Conservation (phyloP, 2,888 invertebrate genomes). For the Crossocerus cetratus region DNA sequence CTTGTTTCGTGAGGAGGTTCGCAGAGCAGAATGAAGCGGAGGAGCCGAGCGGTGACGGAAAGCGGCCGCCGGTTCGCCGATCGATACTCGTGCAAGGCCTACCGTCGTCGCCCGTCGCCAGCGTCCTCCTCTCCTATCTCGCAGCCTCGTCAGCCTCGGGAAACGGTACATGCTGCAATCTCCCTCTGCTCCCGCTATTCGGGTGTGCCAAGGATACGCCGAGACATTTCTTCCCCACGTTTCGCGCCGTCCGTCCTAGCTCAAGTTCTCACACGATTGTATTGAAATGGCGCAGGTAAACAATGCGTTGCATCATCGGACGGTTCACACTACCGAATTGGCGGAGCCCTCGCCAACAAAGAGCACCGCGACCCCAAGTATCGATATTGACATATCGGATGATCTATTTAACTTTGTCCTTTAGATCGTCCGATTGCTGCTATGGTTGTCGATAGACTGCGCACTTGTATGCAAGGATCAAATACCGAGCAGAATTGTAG, state of each 20-base stretch:
- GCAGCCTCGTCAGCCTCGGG: not conserved
- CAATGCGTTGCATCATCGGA: slow-evolving; percentile 70
- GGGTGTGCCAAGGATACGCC: slow-evolving; percentile 69
- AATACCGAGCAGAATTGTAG: too few relatives aligned
- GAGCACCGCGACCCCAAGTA: slow-evolving; percentile 4
- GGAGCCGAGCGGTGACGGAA: too few relatives aligned
- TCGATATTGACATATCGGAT: too few relatives aligned
- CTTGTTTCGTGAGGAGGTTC: too few relatives aligned
- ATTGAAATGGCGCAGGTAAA: slow-evolving; percentile 74
- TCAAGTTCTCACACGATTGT: slow-evolving; percentile 70
- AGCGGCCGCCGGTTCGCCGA: slow-evolving; percentile 14
- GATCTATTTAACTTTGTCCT: too few relatives aligned
- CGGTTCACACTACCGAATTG: slow-evolving; percentile 53
- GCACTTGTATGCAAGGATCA: too few relatives aligned
- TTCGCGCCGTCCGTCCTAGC: slow-evolving; percentile 21
- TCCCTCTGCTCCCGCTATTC: slow-evolving; percentile 14
- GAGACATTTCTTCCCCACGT: slow-evolving; percentile 66
- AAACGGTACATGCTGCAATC: slow-evolving; percentile 12
- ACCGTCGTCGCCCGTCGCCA: too few relatives aligned
- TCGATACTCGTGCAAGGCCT: slow-evolving; percentile 18
- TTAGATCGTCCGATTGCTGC: too few relatives aligned
- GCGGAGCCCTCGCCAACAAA: slow-evolving; percentile 58
- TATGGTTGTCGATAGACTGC: too few relatives aligned
- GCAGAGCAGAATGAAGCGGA: too few relatives aligned
- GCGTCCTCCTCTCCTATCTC: too few relatives aligned